phyloP scores from a whole-genome alignment of 2,113 vertebrate species.

The Scomber japonicus region DNA sequence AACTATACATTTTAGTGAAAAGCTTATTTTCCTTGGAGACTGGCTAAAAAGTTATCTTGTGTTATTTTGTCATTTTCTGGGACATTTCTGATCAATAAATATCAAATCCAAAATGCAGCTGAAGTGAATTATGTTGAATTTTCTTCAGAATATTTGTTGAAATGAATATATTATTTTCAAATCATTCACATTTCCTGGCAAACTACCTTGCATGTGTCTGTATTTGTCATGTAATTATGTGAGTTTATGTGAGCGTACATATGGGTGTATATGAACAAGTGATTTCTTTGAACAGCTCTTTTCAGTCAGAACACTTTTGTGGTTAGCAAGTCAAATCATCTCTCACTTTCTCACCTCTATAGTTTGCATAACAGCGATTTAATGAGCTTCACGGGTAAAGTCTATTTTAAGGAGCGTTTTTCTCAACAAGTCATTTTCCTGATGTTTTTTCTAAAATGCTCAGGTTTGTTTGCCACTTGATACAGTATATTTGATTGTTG shows the following conservation, averaged over 20 bases:
- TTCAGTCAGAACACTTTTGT: conserved; percentile 3
- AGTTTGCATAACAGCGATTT: neutral
- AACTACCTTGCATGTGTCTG: no score
- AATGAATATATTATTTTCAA: no score
- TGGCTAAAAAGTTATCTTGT: neutral
- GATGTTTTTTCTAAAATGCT: conserved; percentile 12
- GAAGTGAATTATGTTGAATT: no score
- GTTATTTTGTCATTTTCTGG: neutral
- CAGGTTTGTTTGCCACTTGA: conserved; percentile 47
- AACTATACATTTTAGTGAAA: no score
- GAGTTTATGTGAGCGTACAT: neutral
- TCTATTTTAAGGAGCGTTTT: conserved; percentile 16
- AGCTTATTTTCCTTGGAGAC: neutral
- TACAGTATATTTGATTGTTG: conserved; percentile 35
- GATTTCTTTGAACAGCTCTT: neutral
- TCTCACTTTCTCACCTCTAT: neutral
- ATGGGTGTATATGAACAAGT: no score
- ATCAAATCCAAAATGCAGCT: no score
- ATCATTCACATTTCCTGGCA: no score
- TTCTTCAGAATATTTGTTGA: no score
- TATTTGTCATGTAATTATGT: neutral
- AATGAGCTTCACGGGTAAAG: neutral
- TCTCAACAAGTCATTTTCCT: neutral
- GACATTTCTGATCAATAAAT: no score
- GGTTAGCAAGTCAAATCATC: conserved; percentile 3